phyloP scores from a whole-genome alignment of 2,797 vertebrate species.

The Pseudopleuronectes americanus region DNA sequence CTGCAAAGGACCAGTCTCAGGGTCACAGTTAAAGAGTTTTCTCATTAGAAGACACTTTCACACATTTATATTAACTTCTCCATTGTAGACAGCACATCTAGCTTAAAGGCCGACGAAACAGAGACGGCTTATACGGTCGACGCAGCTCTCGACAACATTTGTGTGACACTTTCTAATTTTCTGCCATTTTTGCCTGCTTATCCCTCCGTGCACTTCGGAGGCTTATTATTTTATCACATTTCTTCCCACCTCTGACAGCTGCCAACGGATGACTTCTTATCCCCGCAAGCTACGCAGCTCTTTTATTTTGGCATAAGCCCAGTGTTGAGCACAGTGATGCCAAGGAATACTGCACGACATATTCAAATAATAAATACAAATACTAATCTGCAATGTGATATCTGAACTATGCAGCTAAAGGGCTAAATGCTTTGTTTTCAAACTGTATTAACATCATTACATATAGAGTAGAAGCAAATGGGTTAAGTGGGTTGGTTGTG shows the following conservation, averaged over 20 bases:
- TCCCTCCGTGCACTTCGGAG: slow-evolving; percentile 21
- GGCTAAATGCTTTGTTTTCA: background rate
- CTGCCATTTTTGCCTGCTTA: slow-evolving; percentile 15
- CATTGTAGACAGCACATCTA: slow-evolving; percentile 11
- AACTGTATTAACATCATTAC: no score
- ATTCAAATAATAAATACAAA: background rate
- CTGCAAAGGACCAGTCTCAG: slow-evolving; percentile 31
- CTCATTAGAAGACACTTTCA: slow-evolving; percentile 52
- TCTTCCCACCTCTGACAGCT: slow-evolving; percentile 40
- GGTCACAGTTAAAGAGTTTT: slow-evolving; percentile 37
- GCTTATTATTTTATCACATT: slow-evolving; percentile 46
- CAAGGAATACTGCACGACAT: slow-evolving; percentile 16
- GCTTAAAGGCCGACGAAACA: no score
- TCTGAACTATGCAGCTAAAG: background rate
- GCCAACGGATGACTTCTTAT: slow-evolving; percentile 36
- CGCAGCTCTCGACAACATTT: background rate
- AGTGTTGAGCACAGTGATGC: slow-evolving; percentile 16
- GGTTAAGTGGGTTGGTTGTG: background rate
- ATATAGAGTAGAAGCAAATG: no score
- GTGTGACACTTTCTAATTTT: slow-evolving; percentile 23
- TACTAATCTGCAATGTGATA: background rate
- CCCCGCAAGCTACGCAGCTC: slow-evolving; percentile 33
- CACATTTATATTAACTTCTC: background rate
- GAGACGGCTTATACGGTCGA: background rate
- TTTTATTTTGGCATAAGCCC: slow-evolving; percentile 35